Evolutionary conservation across 2,888 invertebrate species (phyloP).

Genomic region (Scaptomyza polygonia): DNA sequence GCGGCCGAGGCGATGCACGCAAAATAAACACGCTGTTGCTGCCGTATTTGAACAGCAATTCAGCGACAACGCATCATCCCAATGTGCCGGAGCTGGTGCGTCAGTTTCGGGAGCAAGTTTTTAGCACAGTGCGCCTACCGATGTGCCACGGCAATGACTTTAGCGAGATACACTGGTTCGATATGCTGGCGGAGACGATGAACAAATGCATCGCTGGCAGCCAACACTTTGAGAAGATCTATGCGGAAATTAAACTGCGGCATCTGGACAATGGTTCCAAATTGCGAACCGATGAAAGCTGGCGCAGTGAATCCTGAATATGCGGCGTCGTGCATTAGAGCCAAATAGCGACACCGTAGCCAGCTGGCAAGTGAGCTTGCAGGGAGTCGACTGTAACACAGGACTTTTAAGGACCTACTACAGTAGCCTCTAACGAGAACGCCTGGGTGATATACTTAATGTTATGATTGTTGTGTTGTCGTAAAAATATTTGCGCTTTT

Average conservation of each 20-base stretch:
- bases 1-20: conserved; percentile 51
- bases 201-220: conserved; percentile 25
- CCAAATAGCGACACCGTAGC: too few species aligned
- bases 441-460: too few species aligned
- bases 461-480: too few species aligned
- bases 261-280: conserved; percentile 57
- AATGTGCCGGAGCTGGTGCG: conserved; percentile 49
- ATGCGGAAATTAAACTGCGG: conserved; percentile 47
- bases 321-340: too few species aligned
- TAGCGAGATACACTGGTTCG: conserved; percentile 60
- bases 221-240: conserved; percentile 57
- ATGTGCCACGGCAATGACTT: conserved; percentile 58
- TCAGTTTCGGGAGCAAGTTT: conserved; percentile 56
- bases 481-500: too few species aligned
- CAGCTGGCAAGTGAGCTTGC: too few species aligned
- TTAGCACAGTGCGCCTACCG: conserved; percentile 35
- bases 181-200: conserved; percentile 46
- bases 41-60: conserved; percentile 48
- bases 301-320: conserved; percentile 41
- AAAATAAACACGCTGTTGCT: conserved; percentile 49
- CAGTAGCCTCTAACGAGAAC: too few species aligned
- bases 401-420: too few species aligned
- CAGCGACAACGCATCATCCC: conserved; percentile 40
- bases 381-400: too few species aligned
- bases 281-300: conserved; percentile 40